Percentiles rank a stretch among this genome's conserved stretches.
Conservation (phyloP, 2,113 vertebrate species). For the Proterorhinus semilunaris region DNA sequence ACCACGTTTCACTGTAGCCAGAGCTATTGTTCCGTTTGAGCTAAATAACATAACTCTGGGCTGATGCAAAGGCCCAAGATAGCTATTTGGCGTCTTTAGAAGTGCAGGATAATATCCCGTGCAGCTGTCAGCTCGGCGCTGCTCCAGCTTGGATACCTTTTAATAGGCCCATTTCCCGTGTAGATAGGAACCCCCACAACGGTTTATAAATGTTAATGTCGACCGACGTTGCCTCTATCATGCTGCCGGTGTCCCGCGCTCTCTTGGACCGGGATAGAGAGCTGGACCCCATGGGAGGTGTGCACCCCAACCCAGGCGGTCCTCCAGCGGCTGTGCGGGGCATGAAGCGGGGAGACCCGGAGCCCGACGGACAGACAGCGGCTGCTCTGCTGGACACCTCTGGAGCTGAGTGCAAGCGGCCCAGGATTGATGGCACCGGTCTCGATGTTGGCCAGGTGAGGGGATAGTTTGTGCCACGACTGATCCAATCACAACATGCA, state of each 20-base stretch:
- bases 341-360: slow-evolving; percentile 82
- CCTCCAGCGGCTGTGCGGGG: slow-evolving; percentile 71
- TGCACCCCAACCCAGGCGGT: slow-evolving; percentile 65
- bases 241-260: slow-evolving; percentile 80
- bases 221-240: slow-evolving; percentile 82
- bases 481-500: slow-evolving; percentile 16
- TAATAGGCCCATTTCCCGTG: slow-evolving; percentile 10
- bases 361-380: slow-evolving; percentile 75
- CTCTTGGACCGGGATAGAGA: slow-evolving; percentile 81
- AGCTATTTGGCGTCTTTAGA: slow-evolving; percentile 18
- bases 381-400: slow-evolving; percentile 68
- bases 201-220: slow-evolving; percentile 83
- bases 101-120: background rate
- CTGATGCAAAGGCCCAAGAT: slow-evolving; percentile 42
- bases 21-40: background rate
- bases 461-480: background rate
- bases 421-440: slow-evolving; percentile 75
- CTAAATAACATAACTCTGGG: slow-evolving; percentile 40
- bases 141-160: slow-evolving; percentile 14
- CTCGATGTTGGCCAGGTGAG: slow-evolving; percentile 78
- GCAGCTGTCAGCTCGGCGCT: slow-evolving; percentile 25
- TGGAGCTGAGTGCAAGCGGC: slow-evolving; percentile 80
- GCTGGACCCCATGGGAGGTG: slow-evolving; percentile 74
- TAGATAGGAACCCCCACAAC: slow-evolving; percentile 35
- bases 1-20: background rate